Percentiles rank a stretch among this genome's conserved stretches.
Evolutionary conservation across 2,797 vertebrate species (phyloP).

Genomic region (Ciconia nigra): DNA sequence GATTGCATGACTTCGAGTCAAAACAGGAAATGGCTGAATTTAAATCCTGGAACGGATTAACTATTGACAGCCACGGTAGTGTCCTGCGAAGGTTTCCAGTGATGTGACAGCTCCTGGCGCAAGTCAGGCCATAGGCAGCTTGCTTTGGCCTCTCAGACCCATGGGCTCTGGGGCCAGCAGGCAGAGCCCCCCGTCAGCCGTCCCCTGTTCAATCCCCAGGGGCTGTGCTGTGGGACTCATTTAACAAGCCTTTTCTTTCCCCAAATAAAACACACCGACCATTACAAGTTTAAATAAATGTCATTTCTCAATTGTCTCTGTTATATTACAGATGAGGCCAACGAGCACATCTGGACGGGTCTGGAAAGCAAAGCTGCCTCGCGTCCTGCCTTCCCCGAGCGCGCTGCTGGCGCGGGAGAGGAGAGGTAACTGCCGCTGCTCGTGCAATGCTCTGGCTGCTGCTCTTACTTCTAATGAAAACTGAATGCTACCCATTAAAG

Average conservation of each 20-base stretch:
- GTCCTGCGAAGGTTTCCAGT: background rate
- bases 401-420: background rate
- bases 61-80: background rate
- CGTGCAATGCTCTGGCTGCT: background rate
- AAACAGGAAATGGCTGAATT: constrained; percentile 70
- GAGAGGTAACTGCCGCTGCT: constrained; percentile 17
- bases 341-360: background rate
- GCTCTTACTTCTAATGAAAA: background rate
- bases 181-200: background rate
- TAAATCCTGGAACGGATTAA: constrained; percentile 73
- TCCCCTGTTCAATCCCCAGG: background rate
- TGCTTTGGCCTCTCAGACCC: background rate
- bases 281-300: background rate
- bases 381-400: background rate
- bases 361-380: background rate
- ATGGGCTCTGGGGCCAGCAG: background rate
- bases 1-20: constrained; percentile 58
- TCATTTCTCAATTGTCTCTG: background rate
- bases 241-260: background rate
- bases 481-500: background rate
- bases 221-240: background rate
- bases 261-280: background rate
- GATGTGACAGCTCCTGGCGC: background rate
- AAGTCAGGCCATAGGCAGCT: background rate
- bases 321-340: constrained; percentile 18